Percentiles rank a stretch among this genome's conserved stretches.
phyloP scores from a whole-genome alignment of 1,140 invertebrate species.

The Drosophila willistoni region DNA sequence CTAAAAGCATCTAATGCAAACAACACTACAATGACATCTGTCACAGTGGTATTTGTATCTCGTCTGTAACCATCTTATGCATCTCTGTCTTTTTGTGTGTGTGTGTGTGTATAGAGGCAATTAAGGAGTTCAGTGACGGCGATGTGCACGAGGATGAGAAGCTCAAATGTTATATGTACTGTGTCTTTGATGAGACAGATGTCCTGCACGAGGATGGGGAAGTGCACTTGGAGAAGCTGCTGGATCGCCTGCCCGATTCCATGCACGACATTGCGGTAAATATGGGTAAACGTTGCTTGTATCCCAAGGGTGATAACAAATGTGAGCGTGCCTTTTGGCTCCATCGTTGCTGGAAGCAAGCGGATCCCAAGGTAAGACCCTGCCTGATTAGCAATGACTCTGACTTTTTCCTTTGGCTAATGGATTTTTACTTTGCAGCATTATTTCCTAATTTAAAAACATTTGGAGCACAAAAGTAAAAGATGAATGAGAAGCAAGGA shows the following conservation, averaged over 20 bases:
- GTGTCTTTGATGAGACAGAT: conserved; percentile 73
- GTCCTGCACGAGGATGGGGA: conserved; percentile 79
- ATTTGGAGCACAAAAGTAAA: background rate
- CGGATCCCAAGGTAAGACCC: conserved; percentile 59
- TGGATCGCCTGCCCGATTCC: conserved; percentile 55
- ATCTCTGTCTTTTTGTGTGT: background rate
- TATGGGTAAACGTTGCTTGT: conserved; percentile 65
- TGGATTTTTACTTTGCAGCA: conserved; percentile 38
- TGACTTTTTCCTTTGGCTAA: conserved; percentile 1
- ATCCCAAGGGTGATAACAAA: conserved; percentile 63
- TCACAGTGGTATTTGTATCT: conserved; percentile 5
- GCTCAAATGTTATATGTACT: conserved; percentile 81
- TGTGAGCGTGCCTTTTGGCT: conserved; percentile 73
- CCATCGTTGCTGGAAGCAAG: conserved; percentile 68
- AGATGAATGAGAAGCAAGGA: conserved; percentile 9
- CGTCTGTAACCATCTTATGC: conserved; percentile 7
- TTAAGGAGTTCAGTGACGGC: conserved; percentile 79
- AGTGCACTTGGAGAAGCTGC: conserved; percentile 69
- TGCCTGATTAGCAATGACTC: conserved; percentile 27
- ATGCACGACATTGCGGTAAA: conserved; percentile 67
- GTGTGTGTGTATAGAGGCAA: conserved; percentile 46
- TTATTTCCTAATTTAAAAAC: conserved; percentile 47
- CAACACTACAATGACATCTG: background rate
- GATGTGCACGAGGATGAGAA: conserved; percentile 76
- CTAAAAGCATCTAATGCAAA: no score